phyloP scores from a whole-genome alignment of 2,888 invertebrate species.

The Thelaira solivaga region DNA sequence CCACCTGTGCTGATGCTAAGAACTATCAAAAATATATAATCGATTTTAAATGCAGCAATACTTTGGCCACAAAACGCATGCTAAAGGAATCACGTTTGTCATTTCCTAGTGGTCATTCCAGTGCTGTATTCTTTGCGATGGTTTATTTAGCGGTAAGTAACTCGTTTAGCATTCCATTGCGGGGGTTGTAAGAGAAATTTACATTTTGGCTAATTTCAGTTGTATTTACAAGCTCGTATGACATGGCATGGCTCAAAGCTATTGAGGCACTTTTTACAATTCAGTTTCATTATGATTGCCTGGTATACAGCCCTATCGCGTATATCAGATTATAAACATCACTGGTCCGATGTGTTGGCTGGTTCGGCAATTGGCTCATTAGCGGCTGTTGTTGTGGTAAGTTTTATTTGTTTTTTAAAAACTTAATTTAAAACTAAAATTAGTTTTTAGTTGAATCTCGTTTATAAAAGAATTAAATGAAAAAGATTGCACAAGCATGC shows the following conservation, averaged over 20 bases:
- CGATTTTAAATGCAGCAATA: constrained; percentile 83
- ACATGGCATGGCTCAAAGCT: constrained; percentile 89
- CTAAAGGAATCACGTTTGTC: constrained; percentile 89
- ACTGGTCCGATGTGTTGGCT: constrained; percentile 96
- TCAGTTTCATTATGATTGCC: constrained; percentile 86
- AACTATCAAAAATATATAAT: constrained; percentile 84
- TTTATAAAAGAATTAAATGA: too few relatives aligned
- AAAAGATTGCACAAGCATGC: too few relatives aligned
- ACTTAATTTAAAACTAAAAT: too few relatives aligned
- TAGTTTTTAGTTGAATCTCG: too few relatives aligned
- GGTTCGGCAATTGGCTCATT: constrained; percentile 86
- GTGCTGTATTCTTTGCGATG: constrained; percentile 92
- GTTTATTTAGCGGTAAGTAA: constrained; percentile 88
- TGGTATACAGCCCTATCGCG: constrained; percentile 93
- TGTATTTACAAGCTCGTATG: constrained; percentile 92
- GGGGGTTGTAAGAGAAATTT: neutral
- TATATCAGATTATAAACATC: constrained; percentile 97
- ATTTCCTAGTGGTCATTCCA: constrained; percentile 94
- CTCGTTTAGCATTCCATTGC: neutral
- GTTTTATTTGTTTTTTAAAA: constrained; percentile 72
- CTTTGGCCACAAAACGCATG: constrained; percentile 78
- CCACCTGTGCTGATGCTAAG: constrained; percentile 79
- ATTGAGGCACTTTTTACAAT: constrained; percentile 90
- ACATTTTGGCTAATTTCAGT: constrained; percentile 79
- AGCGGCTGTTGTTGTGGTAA: constrained; percentile 84